Conservation (phyloP, 2,888 invertebrate genomes). For the Cantharis nigra region DNA sequence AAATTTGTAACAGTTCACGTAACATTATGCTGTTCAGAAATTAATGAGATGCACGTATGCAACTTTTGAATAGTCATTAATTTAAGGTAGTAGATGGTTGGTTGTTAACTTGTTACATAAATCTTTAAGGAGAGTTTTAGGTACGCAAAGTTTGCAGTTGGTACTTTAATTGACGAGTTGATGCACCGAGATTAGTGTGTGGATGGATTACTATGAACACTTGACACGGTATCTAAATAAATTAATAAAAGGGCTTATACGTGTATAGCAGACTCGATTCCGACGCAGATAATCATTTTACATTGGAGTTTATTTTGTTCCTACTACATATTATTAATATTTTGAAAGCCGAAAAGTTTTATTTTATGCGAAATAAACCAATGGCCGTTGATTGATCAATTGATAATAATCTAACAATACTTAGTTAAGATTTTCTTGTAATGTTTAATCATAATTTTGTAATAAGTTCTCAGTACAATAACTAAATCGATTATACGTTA, state of each 20-base stretch:
- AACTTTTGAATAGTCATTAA: not conserved
- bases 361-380: not conserved
- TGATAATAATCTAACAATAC: not conserved
- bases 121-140: not conserved
- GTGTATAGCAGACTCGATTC: not conserved
- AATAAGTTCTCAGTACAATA: constrained; percentile 29
- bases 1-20: not conserved
- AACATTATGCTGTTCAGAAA: not conserved
- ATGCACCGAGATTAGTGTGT: not conserved
- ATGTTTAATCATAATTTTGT: not conserved
- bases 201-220: not conserved
- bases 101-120: not conserved
- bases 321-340: not conserved
- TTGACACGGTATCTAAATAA: not conserved
- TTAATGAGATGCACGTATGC: not conserved
- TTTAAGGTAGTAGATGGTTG: not conserved
- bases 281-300: no score
- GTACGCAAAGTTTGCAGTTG: not conserved
- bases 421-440: not conserved
- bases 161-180: not conserved
- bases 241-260: not conserved
- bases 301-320: not conserved
- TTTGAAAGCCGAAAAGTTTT: not conserved
- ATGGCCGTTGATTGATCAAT: not conserved
- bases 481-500: constrained; percentile 34